Base-by-base conservation (phyloP, 2,797 vertebrate genomes). In the Sciaenops ocellatus region DNA sequence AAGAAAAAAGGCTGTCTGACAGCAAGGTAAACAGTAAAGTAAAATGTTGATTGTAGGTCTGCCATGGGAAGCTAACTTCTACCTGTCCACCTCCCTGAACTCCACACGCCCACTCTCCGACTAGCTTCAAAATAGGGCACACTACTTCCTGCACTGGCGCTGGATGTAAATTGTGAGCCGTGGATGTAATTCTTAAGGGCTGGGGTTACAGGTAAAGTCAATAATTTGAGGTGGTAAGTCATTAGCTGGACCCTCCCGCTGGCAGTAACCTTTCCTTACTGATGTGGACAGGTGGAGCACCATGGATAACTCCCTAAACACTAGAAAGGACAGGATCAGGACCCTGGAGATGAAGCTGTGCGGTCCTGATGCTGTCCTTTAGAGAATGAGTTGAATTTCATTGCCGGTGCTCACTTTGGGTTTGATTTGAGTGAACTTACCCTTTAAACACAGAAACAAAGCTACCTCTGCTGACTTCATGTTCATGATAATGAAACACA, bases 301-400 rank as follows among this genome's bases (percentile, higher is more conserved):
- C 47, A 6, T 18, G 20, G 38, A 65, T 15, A 20, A 46, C 42
- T 69, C 7, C 13, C 42, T 6, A 41, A 13, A 4, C 17, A 65
- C 63, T 38, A 24, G 63, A 38, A 63, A 41, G 3, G 28, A 61
- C 34, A 63, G 51, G 52, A 48, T 48, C 67, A 59, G 60, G 26
- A 55, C 28, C 55, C 4, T 16, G 52, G 46, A 56, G 7, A 46
- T 1, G 1, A 3, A 9, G 34, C 8, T n/a, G 51, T 28, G 12
- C 13, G 13, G 34, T 17, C 34, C 18, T n/a, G 12, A 48, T 11
- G 12, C 24, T 10, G 7, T 12, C 3, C 7, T 13, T 34, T 9
- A 61, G 6, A 20, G 6, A 63, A 15, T 48, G 0, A 24, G 44
- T 50, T 6, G 22, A 4, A 6, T 24, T 34, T 24, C 1, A 42